Percentiles rank a stretch among this genome's conserved stretches.
Evolutionary conservation across 2,797 vertebrate species (phyloP).

Genomic region (Coregonus ussuriensis): DNA sequence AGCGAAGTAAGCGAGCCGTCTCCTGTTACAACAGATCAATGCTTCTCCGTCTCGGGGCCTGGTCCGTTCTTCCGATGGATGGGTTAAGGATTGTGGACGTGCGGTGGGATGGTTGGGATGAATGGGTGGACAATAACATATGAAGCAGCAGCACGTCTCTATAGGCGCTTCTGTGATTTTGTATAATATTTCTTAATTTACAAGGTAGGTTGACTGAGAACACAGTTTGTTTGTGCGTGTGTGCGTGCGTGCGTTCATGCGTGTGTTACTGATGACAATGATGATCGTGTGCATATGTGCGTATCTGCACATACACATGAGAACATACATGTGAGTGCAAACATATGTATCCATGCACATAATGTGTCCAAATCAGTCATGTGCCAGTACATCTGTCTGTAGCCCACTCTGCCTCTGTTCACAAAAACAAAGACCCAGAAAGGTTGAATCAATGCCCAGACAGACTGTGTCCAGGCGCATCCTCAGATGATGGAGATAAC

Average conservation of each 20-base stretch:
- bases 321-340: neutral
- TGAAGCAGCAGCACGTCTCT: constrained; percentile 38
- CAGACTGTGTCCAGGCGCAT: neutral
- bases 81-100: neutral
- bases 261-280: neutral
- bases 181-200: no score
- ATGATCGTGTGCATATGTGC: neutral
- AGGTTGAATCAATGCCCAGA: neutral
- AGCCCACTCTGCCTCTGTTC: neutral
- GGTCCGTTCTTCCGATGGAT: neutral
- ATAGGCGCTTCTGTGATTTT: constrained; percentile 22
- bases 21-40: constrained; percentile 53
- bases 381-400: neutral
- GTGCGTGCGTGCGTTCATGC: neutral
- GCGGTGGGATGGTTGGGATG: constrained; percentile 21
- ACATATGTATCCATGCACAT: neutral
- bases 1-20: constrained; percentile 45
- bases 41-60: constrained; percentile 7
- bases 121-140: constrained; percentile 13
- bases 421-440: neutral
- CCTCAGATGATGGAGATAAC: neutral
- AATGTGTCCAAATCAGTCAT: neutral
- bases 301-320: neutral
- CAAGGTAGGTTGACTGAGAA: no score
- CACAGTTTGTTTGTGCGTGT: neutral